Percentiles rank a stretch among this genome's conserved stretches.
Evolutionary conservation across 2,797 vertebrate genomes (phyloP).

Genomic region (Limosa lapponica): DNA sequence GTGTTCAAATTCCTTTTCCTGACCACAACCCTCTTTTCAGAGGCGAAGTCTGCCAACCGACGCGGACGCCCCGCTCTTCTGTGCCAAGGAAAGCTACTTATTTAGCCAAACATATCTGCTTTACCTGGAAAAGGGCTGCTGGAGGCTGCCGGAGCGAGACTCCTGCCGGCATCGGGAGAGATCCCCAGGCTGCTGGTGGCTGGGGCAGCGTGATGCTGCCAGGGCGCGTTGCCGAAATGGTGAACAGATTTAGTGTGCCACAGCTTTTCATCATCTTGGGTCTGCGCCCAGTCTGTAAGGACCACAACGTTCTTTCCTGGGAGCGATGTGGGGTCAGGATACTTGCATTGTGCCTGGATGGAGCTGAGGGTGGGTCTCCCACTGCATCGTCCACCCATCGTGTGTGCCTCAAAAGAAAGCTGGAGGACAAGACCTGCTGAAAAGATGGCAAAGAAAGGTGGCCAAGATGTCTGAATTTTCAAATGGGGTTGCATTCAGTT

Average conservation of each 20-base stretch:
- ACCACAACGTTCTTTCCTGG: fast-evolving
- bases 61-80: not conserved
- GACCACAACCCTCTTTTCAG: not conserved
- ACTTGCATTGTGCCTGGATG: fast-evolving
- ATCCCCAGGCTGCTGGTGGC: not conserved
- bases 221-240: not conserved
- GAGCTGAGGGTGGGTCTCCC: not conserved
- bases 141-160: not conserved
- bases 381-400: fast-evolving
- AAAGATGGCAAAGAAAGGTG: not conserved
- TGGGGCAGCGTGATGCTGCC: not conserved
- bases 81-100: not conserved
- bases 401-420: not conserved
- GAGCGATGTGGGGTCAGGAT: fast-evolving
- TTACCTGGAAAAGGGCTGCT: conserved; percentile 28
- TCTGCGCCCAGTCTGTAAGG: fast-evolving
- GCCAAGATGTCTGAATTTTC: not conserved
- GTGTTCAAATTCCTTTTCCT: conserved; percentile 33
- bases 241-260: not conserved
- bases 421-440: not conserved
- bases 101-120: conserved; percentile 12
- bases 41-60: not conserved
- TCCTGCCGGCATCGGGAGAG: not conserved
- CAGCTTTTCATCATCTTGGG: not conserved
- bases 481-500: not conserved